Evolutionary conservation across 2,888 invertebrate species (phyloP).

Genomic region (Platypus cylindrus): DNA sequence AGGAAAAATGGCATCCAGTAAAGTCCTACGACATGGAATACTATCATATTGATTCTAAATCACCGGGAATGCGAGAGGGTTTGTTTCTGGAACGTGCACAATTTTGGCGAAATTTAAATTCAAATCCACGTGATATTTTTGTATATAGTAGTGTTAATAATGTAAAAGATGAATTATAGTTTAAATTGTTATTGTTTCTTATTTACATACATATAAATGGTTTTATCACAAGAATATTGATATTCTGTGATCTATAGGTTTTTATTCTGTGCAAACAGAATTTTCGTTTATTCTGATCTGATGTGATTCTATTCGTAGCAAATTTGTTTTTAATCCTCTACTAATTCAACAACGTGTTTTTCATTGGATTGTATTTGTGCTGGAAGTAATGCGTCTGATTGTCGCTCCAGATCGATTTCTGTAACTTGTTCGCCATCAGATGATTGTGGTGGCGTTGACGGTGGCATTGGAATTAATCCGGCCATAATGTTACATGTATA

Average conservation of each 20-base stretch:
- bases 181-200: constrained; percentile 1
- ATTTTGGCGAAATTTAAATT: constrained; percentile 48
- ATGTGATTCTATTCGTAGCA: too few species aligned
- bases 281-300: too few species aligned
- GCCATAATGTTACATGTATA: constrained; percentile 35
- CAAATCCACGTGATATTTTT: constrained; percentile 32
- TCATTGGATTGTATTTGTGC: not conserved
- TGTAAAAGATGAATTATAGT: constrained; percentile 38
- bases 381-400: not conserved
- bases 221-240: too few species aligned
- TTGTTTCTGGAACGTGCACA: constrained; percentile 45
- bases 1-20: constrained; percentile 47
- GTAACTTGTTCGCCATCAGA: constrained; percentile 7
- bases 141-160: not conserved
- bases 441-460: constrained; percentile 12
- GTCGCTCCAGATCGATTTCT: too few species aligned
- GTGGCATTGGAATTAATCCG: constrained; percentile 23
- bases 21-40: constrained; percentile 40
- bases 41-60: constrained; percentile 35
- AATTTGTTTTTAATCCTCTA: not conserved
- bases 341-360: not conserved
- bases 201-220: too few species aligned
- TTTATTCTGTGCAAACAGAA: too few species aligned
- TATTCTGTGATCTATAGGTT: too few species aligned
- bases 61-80: constrained; percentile 40